These are phyloP conservation scores for Valencia hispanica DNA, from an alignment of 2,797 vertebrate genomes.

Conservation along the genomic window DNA sequence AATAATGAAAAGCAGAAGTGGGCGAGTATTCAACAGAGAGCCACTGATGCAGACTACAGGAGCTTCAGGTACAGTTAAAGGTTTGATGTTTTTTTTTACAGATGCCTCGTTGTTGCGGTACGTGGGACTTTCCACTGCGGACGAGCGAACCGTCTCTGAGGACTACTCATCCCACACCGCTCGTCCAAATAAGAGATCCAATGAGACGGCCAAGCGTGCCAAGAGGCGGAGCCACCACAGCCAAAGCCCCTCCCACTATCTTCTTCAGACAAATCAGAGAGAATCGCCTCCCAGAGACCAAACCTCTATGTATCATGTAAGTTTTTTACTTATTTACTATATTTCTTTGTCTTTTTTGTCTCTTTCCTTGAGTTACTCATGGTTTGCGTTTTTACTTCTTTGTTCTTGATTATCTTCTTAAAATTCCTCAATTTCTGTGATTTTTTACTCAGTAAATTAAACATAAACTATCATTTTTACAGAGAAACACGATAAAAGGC, in stretches of 20 bases:
- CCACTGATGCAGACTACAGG: not conserved
- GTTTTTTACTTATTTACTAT: not conserved
- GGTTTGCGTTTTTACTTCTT: not conserved
- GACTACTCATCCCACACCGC: constrained; percentile 90
- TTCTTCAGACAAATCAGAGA: constrained; percentile 91
- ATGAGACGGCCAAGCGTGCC: constrained; percentile 91
- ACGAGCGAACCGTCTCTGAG: constrained; percentile 88
- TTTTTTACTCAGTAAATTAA: not conserved
- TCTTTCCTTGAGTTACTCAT: not conserved
- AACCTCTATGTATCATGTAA: constrained; percentile 80
- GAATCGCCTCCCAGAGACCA: constrained; percentile 83
- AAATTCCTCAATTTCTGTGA: not conserved
- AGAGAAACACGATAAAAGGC: not conserved
- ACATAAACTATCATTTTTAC: not conserved
- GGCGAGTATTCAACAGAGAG: not conserved
- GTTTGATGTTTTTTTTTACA: constrained; percentile 32
- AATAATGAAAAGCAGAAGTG: not conserved
- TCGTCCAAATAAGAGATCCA: constrained; percentile 90
- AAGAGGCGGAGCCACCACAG: constrained; percentile 97
- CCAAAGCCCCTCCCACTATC: constrained; percentile 94
- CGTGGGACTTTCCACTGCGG: constrained; percentile 80
- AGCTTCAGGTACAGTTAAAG: not conserved
- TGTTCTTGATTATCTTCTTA: not conserved
- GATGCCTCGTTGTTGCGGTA: constrained; percentile 92
- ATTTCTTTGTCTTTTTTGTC: not conserved